These are phyloP conservation scores for Nibea albiflora DNA, from an alignment of 2,113 vertebrate species.

Conservation along the genomic window DNA sequence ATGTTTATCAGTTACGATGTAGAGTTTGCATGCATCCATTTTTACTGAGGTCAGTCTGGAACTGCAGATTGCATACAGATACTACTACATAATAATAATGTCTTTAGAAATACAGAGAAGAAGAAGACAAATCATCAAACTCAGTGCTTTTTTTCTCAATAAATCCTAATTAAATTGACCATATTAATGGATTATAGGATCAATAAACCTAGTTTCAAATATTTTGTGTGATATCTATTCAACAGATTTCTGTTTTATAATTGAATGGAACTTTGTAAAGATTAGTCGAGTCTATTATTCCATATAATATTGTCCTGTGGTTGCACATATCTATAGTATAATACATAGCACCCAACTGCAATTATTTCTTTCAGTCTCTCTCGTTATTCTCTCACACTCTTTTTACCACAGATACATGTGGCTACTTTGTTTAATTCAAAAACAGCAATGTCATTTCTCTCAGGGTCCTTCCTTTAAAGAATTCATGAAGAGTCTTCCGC, in stretches of 20 bases:
- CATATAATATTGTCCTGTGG: background rate
- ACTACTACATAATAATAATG: background rate
- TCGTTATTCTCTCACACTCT: background rate
- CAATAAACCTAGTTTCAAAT: background rate
- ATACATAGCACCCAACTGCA: background rate
- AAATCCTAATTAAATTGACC: background rate
- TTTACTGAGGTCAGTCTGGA: background rate
- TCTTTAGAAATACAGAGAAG: background rate
- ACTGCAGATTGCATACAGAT: background rate
- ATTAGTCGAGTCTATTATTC: background rate
- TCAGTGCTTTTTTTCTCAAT: background rate
- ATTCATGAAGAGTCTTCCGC: conserved; percentile 11
- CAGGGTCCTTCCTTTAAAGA: conserved; percentile 14
- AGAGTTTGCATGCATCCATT: background rate
- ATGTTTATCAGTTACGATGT: background rate
- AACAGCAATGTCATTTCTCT: conserved; percentile 13
- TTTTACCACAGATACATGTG: background rate
- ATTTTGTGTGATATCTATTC: background rate
- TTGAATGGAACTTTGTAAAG: background rate
- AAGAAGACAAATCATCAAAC: background rate
- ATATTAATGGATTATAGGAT: background rate
- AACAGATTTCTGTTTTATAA: background rate
- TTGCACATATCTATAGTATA: background rate
- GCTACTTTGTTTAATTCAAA: conserved; percentile 7
- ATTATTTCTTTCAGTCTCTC: background rate